Evolutionary conservation across 2,797 vertebrate genomes (phyloP).

Genomic region (Leucoraja ocellata): DNA sequence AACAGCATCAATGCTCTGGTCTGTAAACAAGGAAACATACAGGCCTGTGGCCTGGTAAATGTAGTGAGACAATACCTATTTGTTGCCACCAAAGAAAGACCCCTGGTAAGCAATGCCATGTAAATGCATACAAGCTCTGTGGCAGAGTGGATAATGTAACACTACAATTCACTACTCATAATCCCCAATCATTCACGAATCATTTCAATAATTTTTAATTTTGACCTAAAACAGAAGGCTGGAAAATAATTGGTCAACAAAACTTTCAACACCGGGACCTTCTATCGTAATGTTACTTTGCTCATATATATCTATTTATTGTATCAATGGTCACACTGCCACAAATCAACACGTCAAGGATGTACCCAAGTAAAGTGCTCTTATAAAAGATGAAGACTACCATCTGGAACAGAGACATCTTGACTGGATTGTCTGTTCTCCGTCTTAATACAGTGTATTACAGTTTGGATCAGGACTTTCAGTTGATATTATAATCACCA

Average conservation of each 20-base stretch:
- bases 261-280: neutral
- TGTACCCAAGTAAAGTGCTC: slow-evolving; percentile 20
- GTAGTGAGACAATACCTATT: neutral
- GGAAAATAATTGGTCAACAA: neutral
- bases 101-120: neutral
- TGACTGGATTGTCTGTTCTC: neutral
- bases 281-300: neutral
- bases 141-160: slow-evolving; percentile 1
- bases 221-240: slow-evolving; percentile 17
- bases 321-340: slow-evolving; percentile 3
- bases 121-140: neutral
- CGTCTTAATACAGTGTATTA: neutral
- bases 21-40: slow-evolving; percentile 35
- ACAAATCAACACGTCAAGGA: slow-evolving; percentile 11
- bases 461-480: neutral
- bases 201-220: slow-evolving; percentile 4
- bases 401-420: neutral
- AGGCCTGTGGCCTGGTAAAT: slow-evolving; percentile 2
- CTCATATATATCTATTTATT: neutral
- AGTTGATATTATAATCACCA: slow-evolving; percentile 14
- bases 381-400: neutral
- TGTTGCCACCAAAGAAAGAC: neutral
- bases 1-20: neutral
- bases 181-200: slow-evolving; percentile 1
- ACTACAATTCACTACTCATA: slow-evolving; percentile 31